Base-by-base conservation (phyloP, 1,140 invertebrate genomes). In the Acromyrmex charruanus region DNA sequence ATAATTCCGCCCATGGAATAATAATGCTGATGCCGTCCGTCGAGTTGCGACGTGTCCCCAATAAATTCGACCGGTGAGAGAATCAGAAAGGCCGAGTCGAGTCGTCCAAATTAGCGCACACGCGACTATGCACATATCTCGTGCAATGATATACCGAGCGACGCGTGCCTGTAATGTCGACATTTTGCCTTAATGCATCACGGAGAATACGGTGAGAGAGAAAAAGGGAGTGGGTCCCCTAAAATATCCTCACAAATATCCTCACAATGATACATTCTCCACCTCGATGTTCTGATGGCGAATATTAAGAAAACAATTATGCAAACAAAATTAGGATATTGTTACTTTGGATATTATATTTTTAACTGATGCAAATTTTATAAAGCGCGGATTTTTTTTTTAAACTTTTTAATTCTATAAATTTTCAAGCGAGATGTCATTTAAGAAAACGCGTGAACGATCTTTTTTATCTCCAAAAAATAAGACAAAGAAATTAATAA, bases 1-100 rank as follows among this genome's bases (percentile, higher is more conserved):
- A 87, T 88, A 88, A 87, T 88, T 88, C 71, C 58, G 71, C 51
- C 71, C 71, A 88, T 87, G 35, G 77, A 88, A 87, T 82, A 88
- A 88, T 87, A 87, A 79, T 74, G 77, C 59, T 51, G 72, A 12
- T n/a, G 63, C 49, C 53, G 69, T 25, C 21, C 66, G 66, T 59
- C 61, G 77, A 65, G 39, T 16, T 63, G 28, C 25, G 12, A 39
- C 31, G 44, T 18, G n/a, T 12, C 55, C 28, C 39, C 63, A 61
- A 88, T 88, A 79, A 80, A 88, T 80, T 59, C 66, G 65, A 12
- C 25, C n/a, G 55, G 51, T 14, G 71, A 82, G 31, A 77, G 71
- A 53, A 28, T 28, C 28, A 74, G 68, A 49, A 55, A 55, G 18
- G 10, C 21, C 21, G 79, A 6, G 6, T 55, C n/a, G 44, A 53